These are phyloP conservation scores for Volucella bombylans DNA, from an alignment of 2,888 invertebrate species.

Conservation along the genomic window DNA sequence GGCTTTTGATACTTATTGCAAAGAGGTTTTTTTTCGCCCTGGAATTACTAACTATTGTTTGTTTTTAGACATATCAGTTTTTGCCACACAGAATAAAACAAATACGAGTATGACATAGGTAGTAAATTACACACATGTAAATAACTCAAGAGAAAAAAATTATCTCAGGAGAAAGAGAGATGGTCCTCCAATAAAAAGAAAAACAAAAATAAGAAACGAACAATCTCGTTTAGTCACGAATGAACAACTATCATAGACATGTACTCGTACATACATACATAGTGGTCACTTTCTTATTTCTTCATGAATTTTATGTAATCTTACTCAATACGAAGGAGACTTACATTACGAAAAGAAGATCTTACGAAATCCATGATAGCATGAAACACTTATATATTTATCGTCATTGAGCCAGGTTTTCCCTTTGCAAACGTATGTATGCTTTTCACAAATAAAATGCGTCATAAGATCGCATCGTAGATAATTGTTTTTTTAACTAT, in stretches of 20 bases:
- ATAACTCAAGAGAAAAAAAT: too few species aligned
- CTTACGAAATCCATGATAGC: constrained; percentile 25
- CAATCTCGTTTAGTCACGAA: too few species aligned
- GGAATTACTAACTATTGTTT: too few species aligned
- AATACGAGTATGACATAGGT: too few species aligned
- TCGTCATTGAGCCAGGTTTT: not conserved
- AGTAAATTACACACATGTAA: too few species aligned
- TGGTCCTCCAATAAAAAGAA: not conserved
- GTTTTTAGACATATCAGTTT: too few species aligned
- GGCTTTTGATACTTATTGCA: too few species aligned
- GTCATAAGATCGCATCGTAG: not conserved
- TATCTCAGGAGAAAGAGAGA: too few species aligned
- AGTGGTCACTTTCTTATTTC: constrained; percentile 37
- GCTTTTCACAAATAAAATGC: constrained; percentile 12
- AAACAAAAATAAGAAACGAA: not conserved
- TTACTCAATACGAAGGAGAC: constrained; percentile 23
- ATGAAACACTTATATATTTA: constrained; percentile 17
- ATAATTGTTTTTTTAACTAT: too few species aligned
- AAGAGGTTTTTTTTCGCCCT: too few species aligned
- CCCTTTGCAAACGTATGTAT: not conserved
- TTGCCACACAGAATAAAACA: too few species aligned
- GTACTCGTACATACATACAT: not conserved
- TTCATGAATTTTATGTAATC: constrained; percentile 34
- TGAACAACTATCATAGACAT: too few species aligned
- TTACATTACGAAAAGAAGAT: constrained; percentile 2